A percentile compares a stretch with the other conserved stretches of the same genome.
These are phyloP conservation scores for Marasmarcha lunaedactyla DNA, from an alignment of 2,888 invertebrate genomes.

Conservation along the genomic window DNA sequence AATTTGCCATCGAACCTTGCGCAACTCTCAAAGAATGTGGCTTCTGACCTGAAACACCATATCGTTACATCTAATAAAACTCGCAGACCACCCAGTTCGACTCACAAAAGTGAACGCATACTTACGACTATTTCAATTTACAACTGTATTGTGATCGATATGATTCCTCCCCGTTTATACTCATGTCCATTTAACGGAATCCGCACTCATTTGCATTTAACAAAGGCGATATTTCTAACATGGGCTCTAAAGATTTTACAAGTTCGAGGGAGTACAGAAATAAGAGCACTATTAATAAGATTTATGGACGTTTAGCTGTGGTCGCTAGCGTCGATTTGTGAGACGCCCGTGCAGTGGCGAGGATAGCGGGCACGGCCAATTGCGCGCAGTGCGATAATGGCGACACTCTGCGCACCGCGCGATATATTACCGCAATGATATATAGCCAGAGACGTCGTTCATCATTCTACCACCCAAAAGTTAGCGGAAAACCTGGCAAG, in stretches of 20 bases:
- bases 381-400: constrained; percentile 63
- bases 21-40: constrained; percentile 39
- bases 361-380: constrained; percentile 40
- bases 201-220: neutral
- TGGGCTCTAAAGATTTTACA: constrained; percentile 47
- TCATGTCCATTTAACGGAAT: constrained; percentile 17
- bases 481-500: constrained; percentile 54
- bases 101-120: constrained; percentile 25
- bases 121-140: constrained; percentile 23
- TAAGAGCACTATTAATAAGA: constrained; percentile 62
- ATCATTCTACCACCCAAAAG: constrained; percentile 69
- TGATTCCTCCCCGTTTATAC: constrained; percentile 35
- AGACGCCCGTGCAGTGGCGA: constrained; percentile 48
- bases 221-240: constrained; percentile 25
- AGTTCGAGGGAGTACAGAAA: constrained; percentile 50
- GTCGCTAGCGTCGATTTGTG: constrained; percentile 62
- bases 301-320: constrained; percentile 57
- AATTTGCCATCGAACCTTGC: constrained; percentile 45
- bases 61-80: constrained; percentile 31
- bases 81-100: constrained; percentile 48
- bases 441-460: constrained; percentile 60
- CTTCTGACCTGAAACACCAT: constrained; percentile 49
- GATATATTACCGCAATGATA: constrained; percentile 67
- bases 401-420: constrained; percentile 63
- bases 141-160: constrained; percentile 50